A percentile compares a stretch with the other conserved stretches of the same genome.
Evolutionary conservation across 2,113 vertebrate species (phyloP).

Genomic region (Pungitius pungitius): DNA sequence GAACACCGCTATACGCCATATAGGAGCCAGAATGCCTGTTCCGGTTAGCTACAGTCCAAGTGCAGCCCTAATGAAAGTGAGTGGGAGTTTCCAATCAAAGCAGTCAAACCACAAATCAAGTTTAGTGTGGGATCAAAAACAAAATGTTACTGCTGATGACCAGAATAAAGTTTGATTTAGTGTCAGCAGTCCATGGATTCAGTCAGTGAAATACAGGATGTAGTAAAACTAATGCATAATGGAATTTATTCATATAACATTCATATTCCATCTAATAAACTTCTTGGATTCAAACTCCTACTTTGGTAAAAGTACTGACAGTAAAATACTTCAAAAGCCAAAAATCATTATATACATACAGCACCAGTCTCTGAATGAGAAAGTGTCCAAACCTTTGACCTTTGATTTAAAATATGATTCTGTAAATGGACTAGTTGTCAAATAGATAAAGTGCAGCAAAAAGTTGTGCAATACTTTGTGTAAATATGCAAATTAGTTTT

Average conservation of each 20-base stretch:
- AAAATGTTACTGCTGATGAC: constrained; percentile 14
- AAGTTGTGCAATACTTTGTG: background rate
- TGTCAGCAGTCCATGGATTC: constrained; percentile 1
- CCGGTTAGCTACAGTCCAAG: constrained; percentile 15
- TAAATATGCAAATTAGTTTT: background rate
- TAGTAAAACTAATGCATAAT: background rate
- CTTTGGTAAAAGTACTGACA: background rate
- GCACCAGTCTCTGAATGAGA: no score
- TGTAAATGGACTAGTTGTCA: background rate
- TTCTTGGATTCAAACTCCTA: background rate
- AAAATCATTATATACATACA: no score
- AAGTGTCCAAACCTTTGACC: no score
- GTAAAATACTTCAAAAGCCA: background rate
- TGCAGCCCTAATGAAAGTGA: constrained; percentile 7
- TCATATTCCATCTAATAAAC: background rate
- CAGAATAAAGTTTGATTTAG: constrained; percentile 17
- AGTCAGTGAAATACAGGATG: background rate
- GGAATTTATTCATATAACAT: background rate
- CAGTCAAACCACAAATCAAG: constrained; percentile 10
- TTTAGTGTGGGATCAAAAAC: constrained; percentile 1
- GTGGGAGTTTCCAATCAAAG: background rate
- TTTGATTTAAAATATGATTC: background rate
- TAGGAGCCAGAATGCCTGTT: constrained; percentile 18
- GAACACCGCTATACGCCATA: constrained; percentile 1
- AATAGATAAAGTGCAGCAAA: background rate